These are phyloP conservation scores for Catocala fraxini DNA, from an alignment of 2,888 invertebrate genomes.

Conservation along the genomic window DNA sequence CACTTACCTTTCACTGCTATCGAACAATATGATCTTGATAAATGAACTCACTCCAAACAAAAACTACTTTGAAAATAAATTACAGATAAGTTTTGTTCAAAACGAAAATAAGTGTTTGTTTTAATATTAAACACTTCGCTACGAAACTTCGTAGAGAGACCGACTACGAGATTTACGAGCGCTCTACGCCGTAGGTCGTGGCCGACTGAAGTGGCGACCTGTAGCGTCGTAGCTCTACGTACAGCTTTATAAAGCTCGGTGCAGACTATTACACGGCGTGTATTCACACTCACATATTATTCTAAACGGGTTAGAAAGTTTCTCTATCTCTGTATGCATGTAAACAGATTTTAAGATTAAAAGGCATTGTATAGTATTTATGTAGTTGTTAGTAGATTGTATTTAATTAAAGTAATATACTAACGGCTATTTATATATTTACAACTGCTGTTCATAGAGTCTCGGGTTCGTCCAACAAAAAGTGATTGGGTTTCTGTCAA, in stretches of 20 bases:
- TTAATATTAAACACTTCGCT: slow-evolving; percentile 18
- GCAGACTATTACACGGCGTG: slow-evolving; percentile 15
- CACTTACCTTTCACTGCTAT: slow-evolving; percentile 13
- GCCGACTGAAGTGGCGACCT: slow-evolving; percentile 66
- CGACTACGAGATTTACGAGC: slow-evolving; percentile 50
- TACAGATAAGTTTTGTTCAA: slow-evolving; percentile 18
- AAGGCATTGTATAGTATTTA: too few species aligned
- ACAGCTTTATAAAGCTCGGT: slow-evolving; percentile 36
- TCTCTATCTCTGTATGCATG: not conserved
- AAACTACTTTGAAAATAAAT: slow-evolving; percentile 23
- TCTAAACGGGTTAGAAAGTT: not conserved
- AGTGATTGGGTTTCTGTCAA: too few species aligned
- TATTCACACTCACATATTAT: not conserved
- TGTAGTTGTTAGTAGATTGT: too few species aligned
- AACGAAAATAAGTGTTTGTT: slow-evolving; percentile 6
- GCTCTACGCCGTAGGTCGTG: slow-evolving; percentile 69
- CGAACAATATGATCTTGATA: slow-evolving; percentile 1
- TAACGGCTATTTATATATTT: too few species aligned
- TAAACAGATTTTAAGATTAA: too few species aligned
- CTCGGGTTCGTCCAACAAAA: too few species aligned
- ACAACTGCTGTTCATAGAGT: too few species aligned
- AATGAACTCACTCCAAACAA: slow-evolving; percentile 20
- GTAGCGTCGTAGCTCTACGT: slow-evolving; percentile 58
- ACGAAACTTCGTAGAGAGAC: slow-evolving; percentile 32
- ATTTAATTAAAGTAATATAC: too few species aligned